A percentile compares a stretch with the other conserved stretches of the same genome.
Evolutionary conservation across 2,797 vertebrate species (phyloP).

Genomic region (Phoebastria nigripes): DNA sequence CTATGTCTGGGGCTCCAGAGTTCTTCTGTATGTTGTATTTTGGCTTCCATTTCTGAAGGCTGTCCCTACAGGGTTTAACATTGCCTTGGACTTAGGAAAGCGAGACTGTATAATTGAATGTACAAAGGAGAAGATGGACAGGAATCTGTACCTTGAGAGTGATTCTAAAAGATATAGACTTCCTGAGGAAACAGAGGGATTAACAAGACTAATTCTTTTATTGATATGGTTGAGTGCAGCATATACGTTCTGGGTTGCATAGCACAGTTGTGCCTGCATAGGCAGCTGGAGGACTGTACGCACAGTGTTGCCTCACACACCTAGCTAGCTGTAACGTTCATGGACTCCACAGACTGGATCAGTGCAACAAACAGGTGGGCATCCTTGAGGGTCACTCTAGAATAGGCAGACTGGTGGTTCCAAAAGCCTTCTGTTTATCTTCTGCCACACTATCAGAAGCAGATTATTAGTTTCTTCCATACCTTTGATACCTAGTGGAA

Average conservation of each 20-base stretch:
- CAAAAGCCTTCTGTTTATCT: not conserved
- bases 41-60: not conserved
- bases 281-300: not conserved
- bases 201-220: not conserved
- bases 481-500: not conserved
- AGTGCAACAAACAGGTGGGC: not conserved
- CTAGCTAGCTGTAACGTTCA: fast-evolving
- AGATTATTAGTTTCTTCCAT: not conserved
- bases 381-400: not conserved
- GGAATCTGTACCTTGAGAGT: not conserved
- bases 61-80: not conserved
- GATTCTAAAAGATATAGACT: not conserved
- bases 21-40: not conserved
- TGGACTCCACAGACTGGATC: not conserved
- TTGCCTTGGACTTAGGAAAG: not conserved
- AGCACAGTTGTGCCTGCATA: not conserved
- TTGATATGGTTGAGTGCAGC: not conserved
- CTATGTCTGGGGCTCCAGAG: not conserved
- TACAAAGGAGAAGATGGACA: not conserved
- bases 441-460: not conserved
- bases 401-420: not conserved
- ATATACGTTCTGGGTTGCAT: not conserved
- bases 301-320: no score
- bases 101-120: not conserved
- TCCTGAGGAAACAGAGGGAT: not conserved